phyloP scores from a whole-genome alignment of 2,888 invertebrate genomes.

The Tromatobia lineatoria region DNA sequence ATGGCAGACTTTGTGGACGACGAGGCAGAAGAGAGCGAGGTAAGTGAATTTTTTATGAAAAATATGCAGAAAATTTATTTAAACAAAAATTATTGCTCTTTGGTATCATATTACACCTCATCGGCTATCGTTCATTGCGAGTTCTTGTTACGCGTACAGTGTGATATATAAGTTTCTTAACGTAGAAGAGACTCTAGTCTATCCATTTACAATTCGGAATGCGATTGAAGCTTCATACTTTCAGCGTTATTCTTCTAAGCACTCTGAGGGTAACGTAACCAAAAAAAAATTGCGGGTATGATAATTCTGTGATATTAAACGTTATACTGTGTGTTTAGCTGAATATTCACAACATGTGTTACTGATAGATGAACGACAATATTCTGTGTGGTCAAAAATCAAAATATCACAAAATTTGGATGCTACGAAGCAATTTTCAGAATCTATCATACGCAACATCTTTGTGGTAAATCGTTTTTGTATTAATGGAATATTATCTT shows the following conservation, averaged over 20 bases:
- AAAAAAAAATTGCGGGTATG: neutral
- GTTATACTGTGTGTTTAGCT: neutral
- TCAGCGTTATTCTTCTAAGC: neutral
- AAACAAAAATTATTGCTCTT: neutral
- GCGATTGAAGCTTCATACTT: neutral
- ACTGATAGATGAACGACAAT: neutral
- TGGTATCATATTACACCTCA: neutral
- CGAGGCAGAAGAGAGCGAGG: conserved; percentile 78
- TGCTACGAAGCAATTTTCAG: neutral
- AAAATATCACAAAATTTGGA: neutral
- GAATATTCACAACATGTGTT: neutral
- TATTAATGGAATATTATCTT: too few species aligned
- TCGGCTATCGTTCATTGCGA: neutral
- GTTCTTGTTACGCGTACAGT: neutral
- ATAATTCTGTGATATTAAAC: neutral
- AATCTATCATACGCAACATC: neutral
- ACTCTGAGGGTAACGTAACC: neutral
- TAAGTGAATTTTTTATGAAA: conserved; percentile 55
- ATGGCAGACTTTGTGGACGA: conserved; percentile 75
- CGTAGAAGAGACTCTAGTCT: neutral
- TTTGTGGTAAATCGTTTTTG: too few species aligned
- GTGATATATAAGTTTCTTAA: neutral
- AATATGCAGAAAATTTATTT: neutral
- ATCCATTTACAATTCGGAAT: neutral
- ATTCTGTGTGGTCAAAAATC: neutral